Base-by-base conservation (phyloP, 2,113 vertebrate species). In the Pteropus alecto region DNA sequence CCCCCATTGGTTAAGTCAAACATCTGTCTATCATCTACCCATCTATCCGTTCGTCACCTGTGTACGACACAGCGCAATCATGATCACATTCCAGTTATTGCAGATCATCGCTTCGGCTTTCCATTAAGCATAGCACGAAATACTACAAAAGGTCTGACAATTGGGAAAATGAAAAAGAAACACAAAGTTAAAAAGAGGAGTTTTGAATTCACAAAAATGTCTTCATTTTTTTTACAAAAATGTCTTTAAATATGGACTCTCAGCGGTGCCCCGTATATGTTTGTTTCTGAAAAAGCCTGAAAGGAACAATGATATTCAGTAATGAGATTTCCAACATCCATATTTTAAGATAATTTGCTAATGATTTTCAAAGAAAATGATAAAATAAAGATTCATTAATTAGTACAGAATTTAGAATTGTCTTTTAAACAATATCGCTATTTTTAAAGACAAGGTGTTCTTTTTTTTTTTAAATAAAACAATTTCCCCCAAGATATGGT, bases 1-100 rank as follows among this genome's bases (percentile, higher is more conserved):
- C 6, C 8, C 24, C 19, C 2, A 28, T 7, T 10, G 7, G 26
- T 9, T 51, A 22, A 35, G 24, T 26, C 15, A 58, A n/a, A 13
- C 2, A 38, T 43, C 8, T 28, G 6, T 7, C 7, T 2, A 1
- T 6, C n/a, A 13, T 9, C 28, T 18, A 0, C 30, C n/a, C 26
- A 0, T 19, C 54, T 7, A 9, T 0, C 15, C 9, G 4, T 7
- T 7, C 7, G 1, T 26, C 43, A 8, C 26, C 41, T 9, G 1
- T 14, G 71, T 4, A 4, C 2, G 14, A 43, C 13, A 7, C 9
- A 11, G 46, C 26, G 16, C 28, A 26, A 15, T 15, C 43, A 5
- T 2, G 7, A 56, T 4, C 6, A 14, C 28, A 51, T 51, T 60
- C 10, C 4, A 8, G n/a, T 35, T 6, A 41, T 15, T 70, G 73